These are phyloP conservation scores for Diarsia brunnea DNA, from an alignment of 2,888 invertebrate genomes.

Conservation along the genomic window DNA sequence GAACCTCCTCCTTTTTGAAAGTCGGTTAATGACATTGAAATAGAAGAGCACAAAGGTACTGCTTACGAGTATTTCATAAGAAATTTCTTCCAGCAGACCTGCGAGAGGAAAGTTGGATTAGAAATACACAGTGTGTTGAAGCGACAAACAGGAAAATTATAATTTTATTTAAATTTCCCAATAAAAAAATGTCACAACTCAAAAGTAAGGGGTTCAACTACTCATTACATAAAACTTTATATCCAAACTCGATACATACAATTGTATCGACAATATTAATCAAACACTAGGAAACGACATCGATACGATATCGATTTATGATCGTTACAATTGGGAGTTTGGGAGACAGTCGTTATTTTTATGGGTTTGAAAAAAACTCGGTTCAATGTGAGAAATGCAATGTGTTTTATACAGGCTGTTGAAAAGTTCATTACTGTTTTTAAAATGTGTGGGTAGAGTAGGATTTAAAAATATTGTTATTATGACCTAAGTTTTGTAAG, in stretches of 20 bases:
- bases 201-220: conserved; percentile 17
- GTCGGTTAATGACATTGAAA: too few relatives aligned
- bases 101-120: too few relatives aligned
- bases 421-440: background rate
- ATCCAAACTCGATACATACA: conserved; percentile 55
- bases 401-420: conserved; percentile 78
- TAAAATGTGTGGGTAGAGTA: too few relatives aligned
- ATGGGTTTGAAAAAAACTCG: conserved; percentile 86
- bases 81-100: too few relatives aligned
- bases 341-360: conserved; percentile 87
- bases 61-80: too few relatives aligned
- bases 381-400: conserved; percentile 85
- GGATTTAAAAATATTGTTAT: background rate
- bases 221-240: conserved; percentile 57
- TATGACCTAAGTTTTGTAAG: background rate
- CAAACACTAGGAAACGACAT: conserved; percentile 74
- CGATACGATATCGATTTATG: conserved; percentile 83
- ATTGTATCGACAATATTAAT: conserved; percentile 69
- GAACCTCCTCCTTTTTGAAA: too few relatives aligned
- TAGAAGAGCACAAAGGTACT: too few relatives aligned
- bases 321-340: conserved; percentile 75
- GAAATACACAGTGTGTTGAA: too few relatives aligned
- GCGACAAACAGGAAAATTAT: too few relatives aligned
- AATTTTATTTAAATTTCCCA: background rate
- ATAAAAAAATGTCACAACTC: conserved; percentile 17